These are phyloP conservation scores for Pelosia muscerda DNA, from an alignment of 2,888 invertebrate genomes.

Conservation along the genomic window DNA sequence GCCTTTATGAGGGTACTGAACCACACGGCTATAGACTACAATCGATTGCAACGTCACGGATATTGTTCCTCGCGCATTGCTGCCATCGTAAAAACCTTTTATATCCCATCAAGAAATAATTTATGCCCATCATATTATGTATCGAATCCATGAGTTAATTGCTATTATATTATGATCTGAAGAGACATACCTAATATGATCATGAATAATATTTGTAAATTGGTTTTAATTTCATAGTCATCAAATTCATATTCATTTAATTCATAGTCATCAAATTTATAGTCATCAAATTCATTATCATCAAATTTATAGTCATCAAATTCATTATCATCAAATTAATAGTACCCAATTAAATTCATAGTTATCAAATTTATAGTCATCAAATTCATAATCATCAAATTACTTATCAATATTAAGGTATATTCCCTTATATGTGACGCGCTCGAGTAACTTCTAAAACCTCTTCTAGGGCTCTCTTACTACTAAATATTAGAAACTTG, in stretches of 20 bases:
- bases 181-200: background rate
- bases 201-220: background rate
- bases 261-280: no score
- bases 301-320: no score
- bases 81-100: background rate
- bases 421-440: no score
- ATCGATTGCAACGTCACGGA: background rate
- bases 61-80: background rate
- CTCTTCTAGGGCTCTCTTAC: no score
- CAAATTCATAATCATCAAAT: no score
- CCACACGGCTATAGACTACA: background rate
- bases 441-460: no score
- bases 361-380: background rate
- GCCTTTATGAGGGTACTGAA: background rate
- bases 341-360: no score
- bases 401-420: no score
- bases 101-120: slow-evolving; percentile 1
- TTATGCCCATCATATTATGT: background rate
- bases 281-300: no score
- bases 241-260: background rate
- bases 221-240: background rate
- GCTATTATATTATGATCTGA: background rate
- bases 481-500: no score
- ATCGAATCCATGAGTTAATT: slow-evolving; percentile 2
- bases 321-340: no score